Evolutionary conservation across 2,113 vertebrate species (phyloP).

Genomic region (Asarcornis scutulata): DNA sequence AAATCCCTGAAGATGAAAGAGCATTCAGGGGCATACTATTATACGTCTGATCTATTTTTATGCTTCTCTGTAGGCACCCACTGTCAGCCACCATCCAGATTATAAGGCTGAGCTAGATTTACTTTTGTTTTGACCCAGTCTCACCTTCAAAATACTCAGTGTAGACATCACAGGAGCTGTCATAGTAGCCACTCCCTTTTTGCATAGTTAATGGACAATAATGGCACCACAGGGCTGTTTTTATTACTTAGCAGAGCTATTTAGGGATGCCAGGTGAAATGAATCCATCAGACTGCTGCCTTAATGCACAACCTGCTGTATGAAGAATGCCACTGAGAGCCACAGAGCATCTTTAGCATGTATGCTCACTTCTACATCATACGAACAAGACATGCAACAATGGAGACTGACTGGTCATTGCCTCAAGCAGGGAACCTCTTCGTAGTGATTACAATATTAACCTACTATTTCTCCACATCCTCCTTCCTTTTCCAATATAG

Average conservation of each 20-base stretch:
- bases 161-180: neutral
- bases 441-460: neutral
- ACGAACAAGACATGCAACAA: neutral
- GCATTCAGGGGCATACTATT: neutral
- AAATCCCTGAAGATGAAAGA: neutral
- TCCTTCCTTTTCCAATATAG: neutral
- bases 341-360: neutral
- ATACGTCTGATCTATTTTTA: neutral
- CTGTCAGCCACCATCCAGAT: neutral
- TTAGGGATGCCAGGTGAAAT: neutral
- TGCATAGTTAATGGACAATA: neutral
- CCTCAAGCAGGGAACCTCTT: neutral
- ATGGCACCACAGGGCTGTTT: neutral
- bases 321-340: neutral
- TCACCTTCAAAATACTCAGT: constrained; percentile 1
- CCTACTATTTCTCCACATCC: neutral
- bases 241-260: neutral
- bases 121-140: neutral
- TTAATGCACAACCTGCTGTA: neutral
- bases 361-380: neutral
- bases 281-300: neutral
- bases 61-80: neutral
- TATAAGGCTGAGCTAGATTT: neutral
- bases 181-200: neutral
- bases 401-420: neutral